Evolutionary conservation across 1,140 invertebrate genomes (phyloP).

Genomic region (Agrilus planipennis): DNA sequence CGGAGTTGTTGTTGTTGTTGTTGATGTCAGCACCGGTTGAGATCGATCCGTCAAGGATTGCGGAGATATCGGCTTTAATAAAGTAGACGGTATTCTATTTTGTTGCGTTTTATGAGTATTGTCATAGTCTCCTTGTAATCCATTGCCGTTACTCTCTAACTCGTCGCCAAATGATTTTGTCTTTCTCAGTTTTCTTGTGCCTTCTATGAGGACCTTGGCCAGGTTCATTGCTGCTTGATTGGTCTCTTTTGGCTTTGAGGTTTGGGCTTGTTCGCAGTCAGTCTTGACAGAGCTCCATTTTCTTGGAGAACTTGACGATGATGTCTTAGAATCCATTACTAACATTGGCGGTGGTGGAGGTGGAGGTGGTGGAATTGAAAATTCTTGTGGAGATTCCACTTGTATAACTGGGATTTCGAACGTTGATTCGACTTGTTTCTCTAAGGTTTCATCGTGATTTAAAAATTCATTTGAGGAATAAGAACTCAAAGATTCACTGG

Average conservation of each 20-base stretch:
- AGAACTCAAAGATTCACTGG: too few species aligned
- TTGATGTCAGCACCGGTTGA: conserved; percentile 6
- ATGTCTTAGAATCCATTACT: too few species aligned
- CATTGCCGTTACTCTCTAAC: not conserved
- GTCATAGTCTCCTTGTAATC: not conserved
- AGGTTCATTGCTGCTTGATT: conserved; percentile 1
- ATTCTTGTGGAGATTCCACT: conserved; percentile 1
- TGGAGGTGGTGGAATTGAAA: conserved; percentile 12
- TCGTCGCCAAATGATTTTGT: not conserved
- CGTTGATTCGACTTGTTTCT: too few species aligned
- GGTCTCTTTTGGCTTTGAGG: not conserved
- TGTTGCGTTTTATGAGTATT: not conserved
- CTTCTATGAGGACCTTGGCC: not conserved
- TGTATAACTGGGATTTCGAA: too few species aligned
- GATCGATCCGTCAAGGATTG: conserved; percentile 6
- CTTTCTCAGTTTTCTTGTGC: too few species aligned
- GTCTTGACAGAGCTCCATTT: conserved; percentile 1
- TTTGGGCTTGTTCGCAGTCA: not conserved
- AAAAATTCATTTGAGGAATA: too few species aligned
- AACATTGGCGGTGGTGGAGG: conserved; percentile 11
- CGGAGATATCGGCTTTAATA: not conserved
- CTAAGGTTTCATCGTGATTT: too few species aligned
- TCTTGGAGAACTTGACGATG: not conserved
- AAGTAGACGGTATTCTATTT: not conserved
- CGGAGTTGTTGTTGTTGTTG: not conserved